These are phyloP conservation scores for Ommatoiulus sabulosus DNA, from an alignment of 2,888 invertebrate species.

Conservation along the genomic window DNA sequence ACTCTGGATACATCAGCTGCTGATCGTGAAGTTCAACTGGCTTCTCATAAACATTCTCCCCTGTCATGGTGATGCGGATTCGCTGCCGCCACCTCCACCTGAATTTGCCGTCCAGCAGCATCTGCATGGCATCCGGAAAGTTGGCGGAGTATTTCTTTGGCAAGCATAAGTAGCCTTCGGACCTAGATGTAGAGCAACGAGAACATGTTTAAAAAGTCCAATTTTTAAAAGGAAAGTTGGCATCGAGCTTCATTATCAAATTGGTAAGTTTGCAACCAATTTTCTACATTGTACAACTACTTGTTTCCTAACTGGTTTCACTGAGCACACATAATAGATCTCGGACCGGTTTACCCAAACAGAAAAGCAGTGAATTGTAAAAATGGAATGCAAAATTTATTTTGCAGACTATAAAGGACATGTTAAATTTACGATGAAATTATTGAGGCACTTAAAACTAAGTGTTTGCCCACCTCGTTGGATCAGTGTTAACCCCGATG, in stretches of 20 bases:
- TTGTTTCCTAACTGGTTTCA: too few species aligned
- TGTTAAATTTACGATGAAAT: too few species aligned
- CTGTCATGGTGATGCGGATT: constrained; percentile 87
- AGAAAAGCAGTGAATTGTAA: too few species aligned
- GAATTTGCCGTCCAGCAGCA: constrained; percentile 74
- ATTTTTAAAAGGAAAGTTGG: background rate
- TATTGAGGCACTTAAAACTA: background rate
- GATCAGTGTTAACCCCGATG: constrained; percentile 97
- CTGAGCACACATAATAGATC: too few species aligned
- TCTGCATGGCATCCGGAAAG: constrained; percentile 81
- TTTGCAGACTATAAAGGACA: too few species aligned
- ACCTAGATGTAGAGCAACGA: constrained; percentile 70
- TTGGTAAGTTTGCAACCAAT: too few species aligned
- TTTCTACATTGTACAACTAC: too few species aligned
- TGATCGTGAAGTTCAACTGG: constrained; percentile 82
- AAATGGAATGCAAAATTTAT: too few species aligned
- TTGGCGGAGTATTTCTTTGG: constrained; percentile 86
- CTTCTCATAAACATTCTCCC: constrained; percentile 74
- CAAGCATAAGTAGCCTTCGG: constrained; percentile 93
- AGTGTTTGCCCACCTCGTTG: constrained; percentile 71
- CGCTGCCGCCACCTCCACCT: constrained; percentile 88
- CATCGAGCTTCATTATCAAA: too few species aligned
- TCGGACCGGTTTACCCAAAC: too few species aligned
- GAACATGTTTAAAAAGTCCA: too few species aligned
- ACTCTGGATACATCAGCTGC: constrained; percentile 71